phyloP scores from a whole-genome alignment of 2,113 vertebrate species.

The Cyprinodon tularosa region DNA sequence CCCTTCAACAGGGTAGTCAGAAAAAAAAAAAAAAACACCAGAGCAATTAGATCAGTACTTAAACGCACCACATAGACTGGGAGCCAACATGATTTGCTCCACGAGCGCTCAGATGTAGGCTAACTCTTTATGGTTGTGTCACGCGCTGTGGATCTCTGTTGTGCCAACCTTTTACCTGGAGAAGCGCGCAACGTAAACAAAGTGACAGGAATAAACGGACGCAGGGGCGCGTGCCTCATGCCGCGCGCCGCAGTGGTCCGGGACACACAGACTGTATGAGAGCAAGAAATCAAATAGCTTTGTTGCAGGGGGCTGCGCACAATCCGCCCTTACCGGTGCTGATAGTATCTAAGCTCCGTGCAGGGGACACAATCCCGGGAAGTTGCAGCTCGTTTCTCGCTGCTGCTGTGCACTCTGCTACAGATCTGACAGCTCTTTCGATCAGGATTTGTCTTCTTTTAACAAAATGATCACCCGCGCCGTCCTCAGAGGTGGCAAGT shows the following conservation, averaged over 20 bases:
- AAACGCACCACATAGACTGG: background rate
- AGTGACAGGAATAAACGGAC: conserved; percentile 5
- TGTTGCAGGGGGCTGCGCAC: background rate
- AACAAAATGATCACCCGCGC: background rate
- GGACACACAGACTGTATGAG: background rate
- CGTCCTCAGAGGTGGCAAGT: conserved; percentile 1
- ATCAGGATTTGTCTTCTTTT: background rate
- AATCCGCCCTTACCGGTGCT: conserved; percentile 15
- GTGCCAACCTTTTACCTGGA: background rate
- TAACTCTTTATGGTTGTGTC: background rate
- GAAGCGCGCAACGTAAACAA: conserved; percentile 30
- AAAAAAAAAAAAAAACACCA: background rate
- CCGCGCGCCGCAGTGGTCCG: conserved; percentile 10
- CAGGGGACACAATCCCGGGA: conserved; percentile 18
- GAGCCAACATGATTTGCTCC: background rate
- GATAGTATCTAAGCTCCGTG: conserved; percentile 12
- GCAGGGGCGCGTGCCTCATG: conserved; percentile 1
- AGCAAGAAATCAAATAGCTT: background rate
- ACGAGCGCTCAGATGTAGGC: background rate
- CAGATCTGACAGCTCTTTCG: background rate
- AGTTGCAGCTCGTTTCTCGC: conserved; percentile 26
- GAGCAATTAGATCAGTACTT: background rate
- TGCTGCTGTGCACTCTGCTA: conserved; percentile 9
- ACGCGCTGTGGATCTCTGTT: background rate
- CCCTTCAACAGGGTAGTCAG: background rate